Conservation (phyloP, 2,113 vertebrate genomes). For the Australoheros scitulus region DNA sequence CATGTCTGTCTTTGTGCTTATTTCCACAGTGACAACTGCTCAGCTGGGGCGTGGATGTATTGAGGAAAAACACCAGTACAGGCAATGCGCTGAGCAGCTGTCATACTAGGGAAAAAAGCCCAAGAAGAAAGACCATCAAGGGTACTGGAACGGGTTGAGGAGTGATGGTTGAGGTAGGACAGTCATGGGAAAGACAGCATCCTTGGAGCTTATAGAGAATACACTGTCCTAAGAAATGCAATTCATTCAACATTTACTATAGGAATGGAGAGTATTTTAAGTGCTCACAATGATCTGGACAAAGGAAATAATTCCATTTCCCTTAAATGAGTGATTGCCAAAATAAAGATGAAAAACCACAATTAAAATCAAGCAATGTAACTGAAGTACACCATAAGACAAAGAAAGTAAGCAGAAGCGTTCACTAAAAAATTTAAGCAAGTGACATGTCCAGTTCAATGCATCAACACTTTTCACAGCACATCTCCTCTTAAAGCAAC, state of each 20-base stretch:
- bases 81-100: constrained; percentile 37
- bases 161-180: not conserved
- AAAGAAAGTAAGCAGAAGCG: not conserved
- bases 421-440: constrained; percentile 2
- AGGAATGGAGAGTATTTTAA: constrained; percentile 22
- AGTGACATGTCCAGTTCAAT: constrained; percentile 74
- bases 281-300: constrained; percentile 78
- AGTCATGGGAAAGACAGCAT: constrained; percentile 32
- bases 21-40: constrained; percentile 57
- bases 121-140: constrained; percentile 40
- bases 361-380: not conserved
- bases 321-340: not conserved
- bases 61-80: constrained; percentile 42
- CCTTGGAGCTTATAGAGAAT: constrained; percentile 16
- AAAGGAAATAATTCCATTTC: constrained; percentile 16
- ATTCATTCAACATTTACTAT: constrained; percentile 41
- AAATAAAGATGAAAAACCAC: constrained; percentile 12
- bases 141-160: constrained; percentile 21
- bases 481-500: constrained; percentile 53
- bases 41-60: constrained; percentile 22
- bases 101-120: constrained; percentile 44
- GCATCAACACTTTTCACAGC: constrained; percentile 55
- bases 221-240: constrained; percentile 6
- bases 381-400: not conserved
- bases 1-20: constrained; percentile 38